Evolutionary conservation across 2,888 invertebrate species (phyloP).

Genomic region (Melanostoma scalare): DNA sequence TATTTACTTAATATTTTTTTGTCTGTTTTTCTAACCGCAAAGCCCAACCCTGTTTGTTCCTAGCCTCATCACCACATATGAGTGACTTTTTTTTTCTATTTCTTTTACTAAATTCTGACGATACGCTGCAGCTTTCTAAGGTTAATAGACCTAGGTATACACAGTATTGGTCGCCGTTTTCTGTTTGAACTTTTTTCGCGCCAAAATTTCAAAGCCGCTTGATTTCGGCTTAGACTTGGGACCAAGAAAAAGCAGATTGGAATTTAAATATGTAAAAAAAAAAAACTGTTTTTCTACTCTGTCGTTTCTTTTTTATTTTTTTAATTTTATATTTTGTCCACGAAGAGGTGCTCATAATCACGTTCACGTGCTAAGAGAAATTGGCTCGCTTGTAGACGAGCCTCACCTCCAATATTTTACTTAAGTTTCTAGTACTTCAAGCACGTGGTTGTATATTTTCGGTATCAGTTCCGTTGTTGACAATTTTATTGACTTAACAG

Average conservation of each 20-base stretch:
- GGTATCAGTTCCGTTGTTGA: conserved; percentile 5
- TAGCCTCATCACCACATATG: conserved; percentile 10
- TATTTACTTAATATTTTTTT: conserved; percentile 10
- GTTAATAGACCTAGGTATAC: conserved; percentile 56
- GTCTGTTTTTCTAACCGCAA: conserved; percentile 19
- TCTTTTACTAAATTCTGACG: conserved; percentile 7
- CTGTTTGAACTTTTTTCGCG: conserved; percentile 5
- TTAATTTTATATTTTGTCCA: neutral
- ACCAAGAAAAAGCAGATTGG: conserved; percentile 25
- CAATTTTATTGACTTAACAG: conserved; percentile 2
- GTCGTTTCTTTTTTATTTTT: conserved; percentile 8
- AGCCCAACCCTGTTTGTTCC: conserved; percentile 61
- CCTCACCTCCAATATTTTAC: conserved; percentile 11
- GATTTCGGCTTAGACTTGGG: neutral
- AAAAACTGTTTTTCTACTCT: conserved; percentile 4
- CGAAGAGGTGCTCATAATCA: conserved; percentile 15
- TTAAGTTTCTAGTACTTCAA: neutral
- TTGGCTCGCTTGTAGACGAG: neutral
- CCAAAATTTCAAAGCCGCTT: conserved; percentile 23
- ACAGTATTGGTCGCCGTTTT: conserved; percentile 37
- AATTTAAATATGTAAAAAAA: conserved; percentile 44
- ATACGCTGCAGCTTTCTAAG: conserved; percentile 40
- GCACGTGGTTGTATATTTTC: conserved; percentile 13
- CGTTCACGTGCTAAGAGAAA: conserved; percentile 7
- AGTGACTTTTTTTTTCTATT: neutral